phyloP scores from a whole-genome alignment of 2,113 vertebrate genomes.

The Xyrauchen texanus region DNA sequence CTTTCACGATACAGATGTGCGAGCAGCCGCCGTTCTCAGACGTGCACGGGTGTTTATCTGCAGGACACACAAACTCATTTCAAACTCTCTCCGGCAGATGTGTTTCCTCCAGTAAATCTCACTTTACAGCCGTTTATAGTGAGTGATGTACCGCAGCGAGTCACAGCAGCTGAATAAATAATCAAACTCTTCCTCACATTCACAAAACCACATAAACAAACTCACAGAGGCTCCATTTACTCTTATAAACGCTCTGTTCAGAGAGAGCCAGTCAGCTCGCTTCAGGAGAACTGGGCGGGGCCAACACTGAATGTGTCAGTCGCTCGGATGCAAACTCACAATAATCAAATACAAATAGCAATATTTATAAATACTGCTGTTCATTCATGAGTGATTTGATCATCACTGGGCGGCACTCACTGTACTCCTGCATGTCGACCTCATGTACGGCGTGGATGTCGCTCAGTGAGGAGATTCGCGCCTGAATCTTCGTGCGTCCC shows the following conservation, averaged over 20 bases:
- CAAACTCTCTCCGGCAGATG: too few relatives aligned
- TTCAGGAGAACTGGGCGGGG: too few relatives aligned
- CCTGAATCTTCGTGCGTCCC: conserved; percentile 95
- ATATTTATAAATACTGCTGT: too few relatives aligned
- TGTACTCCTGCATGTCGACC: conserved; percentile 87
- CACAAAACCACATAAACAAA: not conserved
- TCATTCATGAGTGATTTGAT: too few relatives aligned
- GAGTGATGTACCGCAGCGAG: too few relatives aligned
- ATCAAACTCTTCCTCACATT: not conserved
- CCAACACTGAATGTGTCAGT: too few relatives aligned
- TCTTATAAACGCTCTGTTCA: too few relatives aligned
- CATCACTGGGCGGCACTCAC: conserved; percentile 73
- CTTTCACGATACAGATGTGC: conserved; percentile 96
- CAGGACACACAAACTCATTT: not conserved
- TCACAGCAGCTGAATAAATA: too few relatives aligned
- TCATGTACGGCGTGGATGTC: conserved; percentile 96
- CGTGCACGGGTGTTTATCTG: conserved; percentile 92
- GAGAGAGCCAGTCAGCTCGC: too few relatives aligned
- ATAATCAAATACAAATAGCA: too few relatives aligned
- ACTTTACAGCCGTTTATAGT: too few relatives aligned
- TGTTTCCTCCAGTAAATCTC: not conserved
- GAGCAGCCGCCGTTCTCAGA: conserved; percentile 96
- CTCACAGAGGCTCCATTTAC: too few relatives aligned
- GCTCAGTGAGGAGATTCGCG: conserved; percentile 89
- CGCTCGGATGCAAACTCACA: not conserved